phyloP scores from a whole-genome alignment of 1,140 invertebrate genomes.

The Chymomyza costata region DNA sequence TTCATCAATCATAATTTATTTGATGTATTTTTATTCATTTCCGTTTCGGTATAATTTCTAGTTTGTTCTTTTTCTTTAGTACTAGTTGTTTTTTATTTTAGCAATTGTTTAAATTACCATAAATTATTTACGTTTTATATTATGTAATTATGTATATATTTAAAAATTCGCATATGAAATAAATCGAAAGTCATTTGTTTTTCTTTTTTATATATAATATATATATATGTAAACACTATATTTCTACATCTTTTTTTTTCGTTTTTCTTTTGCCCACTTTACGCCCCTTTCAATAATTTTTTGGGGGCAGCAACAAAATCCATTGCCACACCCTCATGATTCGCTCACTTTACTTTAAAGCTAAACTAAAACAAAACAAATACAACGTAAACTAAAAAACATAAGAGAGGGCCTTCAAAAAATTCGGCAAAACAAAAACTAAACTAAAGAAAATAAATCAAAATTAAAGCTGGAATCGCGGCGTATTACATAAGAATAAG shows the following conservation, averaged over 20 bases:
- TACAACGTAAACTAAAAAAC: slow-evolving; percentile 42
- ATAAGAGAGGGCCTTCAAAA: slow-evolving; percentile 19
- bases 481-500: slow-evolving; percentile 38
- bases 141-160: slow-evolving; percentile 44
- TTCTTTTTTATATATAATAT: too few relatives aligned
- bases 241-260: too few relatives aligned
- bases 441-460: too few relatives aligned
- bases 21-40: slow-evolving; percentile 74
- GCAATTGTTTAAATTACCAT: slow-evolving; percentile 71
- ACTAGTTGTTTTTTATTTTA: slow-evolving; percentile 60
- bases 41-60: slow-evolving; percentile 75
- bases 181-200: slow-evolving; percentile 59
- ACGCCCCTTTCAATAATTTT: too few relatives aligned
- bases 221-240: too few relatives aligned
- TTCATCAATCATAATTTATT: slow-evolving; percentile 53
- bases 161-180: slow-evolving; percentile 70
- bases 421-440: slow-evolving; percentile 59
- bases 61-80: slow-evolving; percentile 71
- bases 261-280: too few relatives aligned
- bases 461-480: slow-evolving; percentile 71
- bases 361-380: slow-evolving; percentile 32
- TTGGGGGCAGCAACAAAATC: too few relatives aligned
- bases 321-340: neutral
- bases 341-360: neutral
- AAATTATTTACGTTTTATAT: slow-evolving; percentile 70